Base-by-base conservation (phyloP, 2,888 invertebrate species). In the Panopea generosa region DNA sequence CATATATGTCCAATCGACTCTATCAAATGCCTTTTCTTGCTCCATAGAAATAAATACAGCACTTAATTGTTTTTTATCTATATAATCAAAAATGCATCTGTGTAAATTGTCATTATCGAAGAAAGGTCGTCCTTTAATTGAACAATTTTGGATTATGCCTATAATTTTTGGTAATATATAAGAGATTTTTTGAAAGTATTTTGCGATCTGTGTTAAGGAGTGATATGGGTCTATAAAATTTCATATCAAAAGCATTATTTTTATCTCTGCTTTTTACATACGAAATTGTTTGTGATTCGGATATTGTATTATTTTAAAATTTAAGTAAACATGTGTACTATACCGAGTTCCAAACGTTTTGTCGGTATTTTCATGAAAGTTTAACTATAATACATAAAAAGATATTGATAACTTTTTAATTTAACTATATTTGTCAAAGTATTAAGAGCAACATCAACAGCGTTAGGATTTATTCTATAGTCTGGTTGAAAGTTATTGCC, bases 1-100 rank as follows among this genome's bases (percentile, higher is more conserved):
- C 24, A 86, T 14, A 65, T 68, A 84, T 18, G 67, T 55, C 57
- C 79, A 77, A 27, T 65, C 72, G 9, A 84, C 83, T 45, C 85
- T 60, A 56, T 85, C 83, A 49, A 85, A 85, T 1, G 83, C 84
- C 45, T 85, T 85, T 50, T 78, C 82, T 62, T 85, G 86, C 50
- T 86, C 85, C 29, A 84, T 43, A 67, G 47, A 57, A 40, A 84
- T 77, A 56, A 84, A 80, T 38, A 68, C 66, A 27, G 75, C 69
- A 40, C 52, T n/a, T 18, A 77, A 27, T n/a, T 83, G 24, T 55
- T 83, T 76, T 50, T 77, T 72, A 20, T 83, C 63, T 16, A 62
- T 52, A 82, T 77, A 84, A 55, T 81, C 73, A 18, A 69, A 18
- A 24, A 81, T 66, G 62, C 81, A 72, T 24, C 82, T 50, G 3